Percentiles rank a stretch among this genome's conserved stretches.
Conservation (phyloP, 1,140 invertebrate genomes). For the Eupeodes corollae region DNA sequence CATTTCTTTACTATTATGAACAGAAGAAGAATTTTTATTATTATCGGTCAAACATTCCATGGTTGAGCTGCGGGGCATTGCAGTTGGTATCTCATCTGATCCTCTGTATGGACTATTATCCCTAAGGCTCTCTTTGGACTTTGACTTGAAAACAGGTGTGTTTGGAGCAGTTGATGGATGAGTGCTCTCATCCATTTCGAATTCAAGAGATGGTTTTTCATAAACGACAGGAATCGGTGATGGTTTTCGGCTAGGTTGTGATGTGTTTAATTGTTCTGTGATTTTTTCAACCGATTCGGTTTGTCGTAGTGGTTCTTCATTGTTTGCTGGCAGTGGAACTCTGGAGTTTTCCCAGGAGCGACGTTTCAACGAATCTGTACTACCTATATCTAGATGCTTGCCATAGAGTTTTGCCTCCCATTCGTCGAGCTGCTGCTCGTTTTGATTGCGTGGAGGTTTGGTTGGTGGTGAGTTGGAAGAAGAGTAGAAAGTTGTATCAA, state of each 20-base stretch:
- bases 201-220: too few relatives aligned
- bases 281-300: conserved; percentile 7
- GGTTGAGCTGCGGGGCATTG: not conserved
- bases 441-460: conserved; percentile 26
- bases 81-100: not conserved
- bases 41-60: not conserved
- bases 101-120: too few relatives aligned
- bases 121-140: too few relatives aligned
- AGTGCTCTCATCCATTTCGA: too few relatives aligned
- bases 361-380: conserved; percentile 29
- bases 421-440: conserved; percentile 49
- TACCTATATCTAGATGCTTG: conserved; percentile 39
- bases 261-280: not conserved
- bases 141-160: too few relatives aligned
- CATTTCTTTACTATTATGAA: not conserved
- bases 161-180: too few relatives aligned
- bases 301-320: conserved; percentile 5
- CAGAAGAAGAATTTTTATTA: not conserved
- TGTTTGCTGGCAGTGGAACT: conserved; percentile 20
- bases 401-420: conserved; percentile 74
- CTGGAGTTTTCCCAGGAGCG: conserved; percentile 28
- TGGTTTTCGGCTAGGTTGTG: too few relatives aligned
- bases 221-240: too few relatives aligned
- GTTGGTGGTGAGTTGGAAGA: conserved; percentile 25
- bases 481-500: not conserved